phyloP scores from a whole-genome alignment of 2,113 vertebrate genomes.

The Phocoena sinus region DNA sequence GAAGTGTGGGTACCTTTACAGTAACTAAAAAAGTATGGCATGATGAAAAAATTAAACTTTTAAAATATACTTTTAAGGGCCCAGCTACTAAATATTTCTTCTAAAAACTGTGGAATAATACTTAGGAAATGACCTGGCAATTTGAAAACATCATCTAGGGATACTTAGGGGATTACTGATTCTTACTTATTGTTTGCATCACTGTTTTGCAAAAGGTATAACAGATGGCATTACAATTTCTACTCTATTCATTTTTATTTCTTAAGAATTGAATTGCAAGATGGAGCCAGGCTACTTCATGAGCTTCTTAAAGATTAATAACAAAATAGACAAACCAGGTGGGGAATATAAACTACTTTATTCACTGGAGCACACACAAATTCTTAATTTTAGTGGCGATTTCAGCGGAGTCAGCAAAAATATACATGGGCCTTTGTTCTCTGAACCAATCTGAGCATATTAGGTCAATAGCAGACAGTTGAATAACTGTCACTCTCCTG shows the following conservation, averaged over 20 bases:
- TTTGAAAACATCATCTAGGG: neutral
- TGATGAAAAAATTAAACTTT: neutral
- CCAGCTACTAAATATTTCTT: neutral
- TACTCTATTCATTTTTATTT: conserved; percentile 4
- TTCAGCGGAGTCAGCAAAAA: conserved; percentile 54
- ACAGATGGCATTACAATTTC: neutral
- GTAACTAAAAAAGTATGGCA: neutral
- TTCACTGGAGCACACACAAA: neutral
- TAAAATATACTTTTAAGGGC: neutral
- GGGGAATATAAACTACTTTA: conserved; percentile 38
- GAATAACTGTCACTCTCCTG: conserved; percentile 50
- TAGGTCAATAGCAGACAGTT: conserved; percentile 62
- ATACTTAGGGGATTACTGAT: neutral
- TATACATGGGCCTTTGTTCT: conserved; percentile 33
- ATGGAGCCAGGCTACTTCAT: conserved; percentile 15
- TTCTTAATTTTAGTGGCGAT: conserved; percentile 54
- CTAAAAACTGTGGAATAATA: neutral
- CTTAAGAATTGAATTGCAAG: conserved; percentile 7
- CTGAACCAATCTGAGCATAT: conserved; percentile 26
- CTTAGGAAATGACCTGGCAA: neutral
- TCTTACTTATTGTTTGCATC: neutral
- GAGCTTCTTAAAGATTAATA: conserved; percentile 36
- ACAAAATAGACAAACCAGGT: conserved; percentile 20
- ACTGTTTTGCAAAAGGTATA: neutral
- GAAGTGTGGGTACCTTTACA: neutral